A percentile compares a stretch with the other conserved stretches of the same genome.
These are phyloP conservation scores for Gymnoscopelus microlampas DNA, from an alignment of 2,797 vertebrate species.

Conservation along the genomic window DNA sequence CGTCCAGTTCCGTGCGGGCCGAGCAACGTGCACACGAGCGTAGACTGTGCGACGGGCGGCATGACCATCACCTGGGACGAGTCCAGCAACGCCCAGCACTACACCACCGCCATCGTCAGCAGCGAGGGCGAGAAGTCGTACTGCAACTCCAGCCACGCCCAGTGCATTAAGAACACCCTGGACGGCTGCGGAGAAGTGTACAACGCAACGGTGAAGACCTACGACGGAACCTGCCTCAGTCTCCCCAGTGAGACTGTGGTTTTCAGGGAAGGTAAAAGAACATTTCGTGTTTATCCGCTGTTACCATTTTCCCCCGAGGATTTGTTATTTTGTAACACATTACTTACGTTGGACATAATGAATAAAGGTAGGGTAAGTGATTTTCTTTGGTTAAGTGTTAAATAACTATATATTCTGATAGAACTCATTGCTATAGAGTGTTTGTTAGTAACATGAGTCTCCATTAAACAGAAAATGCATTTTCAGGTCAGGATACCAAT, in stretches of 20 bases:
- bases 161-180: conserved; percentile 49
- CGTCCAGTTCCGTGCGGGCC: conserved; percentile 82
- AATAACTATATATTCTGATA: no score
- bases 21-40: conserved; percentile 32
- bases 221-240: conserved; percentile 72
- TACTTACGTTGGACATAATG: no score
- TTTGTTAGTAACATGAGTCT: no score
- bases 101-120: conserved; percentile 57
- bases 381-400: no score
- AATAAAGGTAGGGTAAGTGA: no score
- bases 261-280: conserved; percentile 68
- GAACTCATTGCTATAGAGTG: no score
- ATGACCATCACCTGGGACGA: conserved; percentile 64
- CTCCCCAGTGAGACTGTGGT: conserved; percentile 41
- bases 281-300: no score
- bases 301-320: no score
- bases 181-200: conserved; percentile 74
- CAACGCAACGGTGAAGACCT: conserved; percentile 67
- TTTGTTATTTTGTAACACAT: no score
- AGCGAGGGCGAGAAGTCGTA: background rate
- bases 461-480: no score
- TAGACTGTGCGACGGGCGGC: conserved; percentile 69
- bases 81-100: conserved; percentile 53
- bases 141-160: conserved; percentile 56
- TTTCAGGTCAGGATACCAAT: no score